phyloP scores from a whole-genome alignment of 2,888 invertebrate species.

The Phalera bucephala region DNA sequence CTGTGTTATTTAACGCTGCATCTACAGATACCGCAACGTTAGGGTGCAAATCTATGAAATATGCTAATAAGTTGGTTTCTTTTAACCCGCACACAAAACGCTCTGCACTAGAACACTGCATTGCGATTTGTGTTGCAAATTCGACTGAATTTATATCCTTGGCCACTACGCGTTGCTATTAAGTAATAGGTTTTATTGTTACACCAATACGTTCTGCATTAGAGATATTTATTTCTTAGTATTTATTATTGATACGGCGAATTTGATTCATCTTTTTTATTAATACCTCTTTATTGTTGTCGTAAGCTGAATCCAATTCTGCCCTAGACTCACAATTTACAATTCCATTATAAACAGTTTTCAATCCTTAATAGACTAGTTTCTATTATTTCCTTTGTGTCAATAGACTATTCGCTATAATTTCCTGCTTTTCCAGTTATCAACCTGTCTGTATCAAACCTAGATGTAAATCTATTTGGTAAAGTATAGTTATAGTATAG shows the following conservation, averaged over 20 bases:
- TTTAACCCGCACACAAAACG: slow-evolving; percentile 77
- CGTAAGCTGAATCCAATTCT: slow-evolving; percentile 5
- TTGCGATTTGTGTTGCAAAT: slow-evolving; percentile 82
- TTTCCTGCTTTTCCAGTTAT: slow-evolving; percentile 56
- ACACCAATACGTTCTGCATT: no score
- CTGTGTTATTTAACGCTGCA: slow-evolving; percentile 26
- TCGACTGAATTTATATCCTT: slow-evolving; percentile 48
- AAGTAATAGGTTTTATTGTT: no score
- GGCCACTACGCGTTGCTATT: slow-evolving; percentile 20
- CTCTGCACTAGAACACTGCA: slow-evolving; percentile 82
- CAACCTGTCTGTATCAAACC: slow-evolving; percentile 39
- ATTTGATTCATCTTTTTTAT: no score
- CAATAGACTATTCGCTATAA: slow-evolving; percentile 56
- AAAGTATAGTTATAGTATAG: no score
- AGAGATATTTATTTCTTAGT: no score
- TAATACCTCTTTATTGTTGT: not conserved
- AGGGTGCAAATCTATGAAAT: slow-evolving; percentile 65
- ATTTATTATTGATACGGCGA: no score
- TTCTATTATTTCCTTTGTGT: slow-evolving; percentile 66
- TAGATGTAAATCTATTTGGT: slow-evolving; percentile 38
- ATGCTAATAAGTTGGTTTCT: slow-evolving; percentile 78
- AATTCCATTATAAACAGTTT: slow-evolving; percentile 24
- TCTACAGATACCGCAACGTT: slow-evolving; percentile 44
- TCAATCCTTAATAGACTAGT: slow-evolving; percentile 34
- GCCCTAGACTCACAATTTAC: slow-evolving; percentile 14